Conservation (phyloP, 2,888 invertebrate species). For the Eupithecia insigniata region DNA sequence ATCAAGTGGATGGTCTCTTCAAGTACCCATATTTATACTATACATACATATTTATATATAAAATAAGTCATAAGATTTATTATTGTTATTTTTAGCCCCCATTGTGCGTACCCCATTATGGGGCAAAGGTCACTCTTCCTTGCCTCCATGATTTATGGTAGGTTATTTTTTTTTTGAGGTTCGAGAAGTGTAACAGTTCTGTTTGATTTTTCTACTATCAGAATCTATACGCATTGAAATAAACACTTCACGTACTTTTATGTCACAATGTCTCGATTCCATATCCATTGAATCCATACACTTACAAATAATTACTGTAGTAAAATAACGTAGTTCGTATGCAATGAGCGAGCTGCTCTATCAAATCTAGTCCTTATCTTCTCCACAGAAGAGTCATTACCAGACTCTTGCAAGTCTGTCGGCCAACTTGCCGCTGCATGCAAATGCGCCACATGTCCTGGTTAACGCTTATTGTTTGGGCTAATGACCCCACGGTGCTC, state of each 20-base stretch:
- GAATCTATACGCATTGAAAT: background rate
- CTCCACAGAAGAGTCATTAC: conserved; percentile 12
- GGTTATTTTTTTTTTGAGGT: background rate
- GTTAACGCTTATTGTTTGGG: conserved; percentile 34
- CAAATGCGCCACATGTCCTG: conserved; percentile 39
- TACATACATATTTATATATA: background rate
- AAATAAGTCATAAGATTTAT: background rate
- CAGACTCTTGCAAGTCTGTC: conserved; percentile 14
- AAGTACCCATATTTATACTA: too few species aligned
- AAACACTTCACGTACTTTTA: background rate
- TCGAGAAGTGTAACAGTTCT: background rate
- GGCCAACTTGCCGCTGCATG: conserved; percentile 32
- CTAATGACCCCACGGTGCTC: conserved; percentile 22
- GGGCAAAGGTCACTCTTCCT: background rate
- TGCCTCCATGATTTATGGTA: background rate
- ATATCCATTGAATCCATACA: background rate
- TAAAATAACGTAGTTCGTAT: background rate
- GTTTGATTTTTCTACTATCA: background rate
- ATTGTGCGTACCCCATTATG: background rate
- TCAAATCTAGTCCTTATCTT: conserved; percentile 7
- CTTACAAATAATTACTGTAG: background rate
- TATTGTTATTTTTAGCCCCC: background rate
- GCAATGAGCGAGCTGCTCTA: conserved; percentile 9
- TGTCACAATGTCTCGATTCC: background rate
- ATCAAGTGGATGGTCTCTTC: background rate